Percentiles rank a stretch among this genome's conserved stretches.
phyloP scores from a whole-genome alignment of 2,113 vertebrate genomes.

The Narcine bancroftii region DNA sequence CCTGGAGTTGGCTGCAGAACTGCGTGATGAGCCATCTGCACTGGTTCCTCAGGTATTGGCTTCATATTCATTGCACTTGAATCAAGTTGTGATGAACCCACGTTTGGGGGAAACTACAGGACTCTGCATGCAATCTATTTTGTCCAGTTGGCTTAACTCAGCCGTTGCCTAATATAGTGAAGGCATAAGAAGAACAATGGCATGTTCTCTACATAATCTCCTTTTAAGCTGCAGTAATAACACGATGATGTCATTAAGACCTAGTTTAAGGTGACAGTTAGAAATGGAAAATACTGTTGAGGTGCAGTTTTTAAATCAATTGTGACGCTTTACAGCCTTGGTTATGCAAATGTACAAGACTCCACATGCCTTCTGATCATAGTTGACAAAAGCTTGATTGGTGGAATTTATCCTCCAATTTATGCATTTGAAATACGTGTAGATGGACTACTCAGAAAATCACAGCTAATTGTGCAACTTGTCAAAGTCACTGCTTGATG shows the following conservation, averaged over 20 bases:
- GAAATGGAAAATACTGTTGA: background rate
- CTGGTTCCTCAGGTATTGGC: conserved; percentile 48
- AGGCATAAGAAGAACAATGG: conserved; percentile 38
- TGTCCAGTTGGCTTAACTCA: conserved; percentile 37
- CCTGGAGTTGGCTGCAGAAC: conserved; percentile 49
- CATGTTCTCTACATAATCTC: conserved; percentile 44
- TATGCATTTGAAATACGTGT: no score
- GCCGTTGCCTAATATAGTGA: conserved; percentile 45
- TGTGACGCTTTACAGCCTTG: background rate
- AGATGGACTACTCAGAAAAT: background rate
- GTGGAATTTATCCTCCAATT: background rate
- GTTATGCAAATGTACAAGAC: background rate
- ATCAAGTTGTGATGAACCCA: conserved; percentile 41
- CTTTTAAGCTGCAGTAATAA: conserved; percentile 48
- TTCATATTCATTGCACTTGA: conserved; percentile 46
- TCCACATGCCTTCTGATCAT: background rate
- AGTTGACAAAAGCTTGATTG: background rate
- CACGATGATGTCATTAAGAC: conserved; percentile 53
- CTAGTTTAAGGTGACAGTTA: conserved; percentile 47
- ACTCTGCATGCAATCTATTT: conserved; percentile 44
- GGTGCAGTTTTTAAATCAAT: conserved; percentile 24
- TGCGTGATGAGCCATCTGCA: conserved; percentile 45
- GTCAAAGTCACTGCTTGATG: background rate
- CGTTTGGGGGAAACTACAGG: conserved; percentile 41
- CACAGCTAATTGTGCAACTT: conserved; percentile 7